Evolutionary conservation across 2,113 vertebrate genomes (phyloP).

Genomic region (Phalacrocorax pelagicus): DNA sequence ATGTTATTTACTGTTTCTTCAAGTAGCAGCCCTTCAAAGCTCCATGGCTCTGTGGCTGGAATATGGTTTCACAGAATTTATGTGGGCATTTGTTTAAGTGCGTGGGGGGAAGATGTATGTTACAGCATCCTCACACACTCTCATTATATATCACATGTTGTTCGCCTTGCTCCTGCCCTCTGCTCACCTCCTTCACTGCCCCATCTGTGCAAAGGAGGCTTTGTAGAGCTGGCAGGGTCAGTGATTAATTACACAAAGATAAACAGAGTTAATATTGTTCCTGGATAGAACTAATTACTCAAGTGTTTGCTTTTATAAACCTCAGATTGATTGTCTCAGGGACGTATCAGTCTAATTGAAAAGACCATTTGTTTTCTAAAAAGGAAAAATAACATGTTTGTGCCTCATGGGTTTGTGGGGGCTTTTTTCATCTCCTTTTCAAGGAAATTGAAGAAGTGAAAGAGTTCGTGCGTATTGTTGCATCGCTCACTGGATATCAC

Average conservation of each 20-base stretch:
- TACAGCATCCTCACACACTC: slow-evolving; percentile 29
- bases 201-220: slow-evolving; percentile 55
- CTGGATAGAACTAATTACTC: slow-evolving; percentile 79
- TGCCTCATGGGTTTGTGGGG: neutral
- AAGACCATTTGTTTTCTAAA: slow-evolving; percentile 70
- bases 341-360: slow-evolving; percentile 77
- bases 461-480: neutral
- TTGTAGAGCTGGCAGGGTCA: slow-evolving; percentile 65
- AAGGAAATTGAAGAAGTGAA: neutral
- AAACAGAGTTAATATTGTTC: slow-evolving; percentile 81
- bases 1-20: slow-evolving; percentile 41
- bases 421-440: neutral
- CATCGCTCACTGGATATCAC: neutral
- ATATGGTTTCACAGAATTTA: slow-evolving; percentile 57
- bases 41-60: neutral
- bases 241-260: slow-evolving; percentile 81
- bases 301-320: slow-evolving; percentile 78
- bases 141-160: slow-evolving; percentile 34
- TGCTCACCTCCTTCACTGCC: neutral
- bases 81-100: slow-evolving; percentile 35
- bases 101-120: slow-evolving; percentile 6
- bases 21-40: slow-evolving; percentile 1
- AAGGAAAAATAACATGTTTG: slow-evolving; percentile 18
- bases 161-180: slow-evolving; percentile 31
- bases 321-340: slow-evolving; percentile 73